Conservation (phyloP, 2,888 invertebrate species). For the Tetropium fuscum region DNA sequence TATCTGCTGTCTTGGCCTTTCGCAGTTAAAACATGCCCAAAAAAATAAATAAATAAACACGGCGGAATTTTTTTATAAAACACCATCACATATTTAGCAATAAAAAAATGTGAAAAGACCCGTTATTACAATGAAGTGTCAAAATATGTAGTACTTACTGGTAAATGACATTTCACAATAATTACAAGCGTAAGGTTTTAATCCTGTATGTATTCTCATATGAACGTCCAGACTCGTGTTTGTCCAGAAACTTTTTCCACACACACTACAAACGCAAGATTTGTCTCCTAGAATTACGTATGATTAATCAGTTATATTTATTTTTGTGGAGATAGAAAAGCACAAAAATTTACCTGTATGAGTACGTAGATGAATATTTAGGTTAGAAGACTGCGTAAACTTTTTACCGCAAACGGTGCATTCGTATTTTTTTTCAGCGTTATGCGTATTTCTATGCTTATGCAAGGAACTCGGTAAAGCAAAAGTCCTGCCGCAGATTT, state of each 20-base stretch:
- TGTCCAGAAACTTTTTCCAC: conserved; percentile 59
- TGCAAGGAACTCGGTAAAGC: conserved; percentile 61
- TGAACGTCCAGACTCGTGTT: conserved; percentile 59
- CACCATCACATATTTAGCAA: not conserved
- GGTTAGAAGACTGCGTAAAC: conserved; percentile 61
- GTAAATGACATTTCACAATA: conserved; percentile 59
- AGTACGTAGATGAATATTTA: conserved; percentile 58
- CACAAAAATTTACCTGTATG: conserved; percentile 56
- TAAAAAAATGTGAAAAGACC: not conserved
- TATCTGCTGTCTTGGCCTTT: too few species aligned
- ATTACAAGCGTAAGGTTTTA: conserved; percentile 60
- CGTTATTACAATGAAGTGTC: not conserved
- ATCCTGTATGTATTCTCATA: conserved; percentile 61
- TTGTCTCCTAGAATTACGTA: conserved; percentile 58
- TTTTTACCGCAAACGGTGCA: conserved; percentile 61
- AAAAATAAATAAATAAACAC: too few species aligned
- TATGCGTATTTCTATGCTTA: conserved; percentile 61
- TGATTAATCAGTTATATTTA: too few species aligned
- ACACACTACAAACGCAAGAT: conserved; percentile 58
- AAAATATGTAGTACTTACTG: conserved; percentile 61
- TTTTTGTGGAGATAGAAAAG: not conserved
- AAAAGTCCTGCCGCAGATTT: conserved; percentile 61
- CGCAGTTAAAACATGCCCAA: too few species aligned
- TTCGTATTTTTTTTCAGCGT: conserved; percentile 55
- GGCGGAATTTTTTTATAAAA: too few species aligned